Evolutionary conservation across 2,888 invertebrate genomes (phyloP).

Genomic region (Athetis lepigone): DNA sequence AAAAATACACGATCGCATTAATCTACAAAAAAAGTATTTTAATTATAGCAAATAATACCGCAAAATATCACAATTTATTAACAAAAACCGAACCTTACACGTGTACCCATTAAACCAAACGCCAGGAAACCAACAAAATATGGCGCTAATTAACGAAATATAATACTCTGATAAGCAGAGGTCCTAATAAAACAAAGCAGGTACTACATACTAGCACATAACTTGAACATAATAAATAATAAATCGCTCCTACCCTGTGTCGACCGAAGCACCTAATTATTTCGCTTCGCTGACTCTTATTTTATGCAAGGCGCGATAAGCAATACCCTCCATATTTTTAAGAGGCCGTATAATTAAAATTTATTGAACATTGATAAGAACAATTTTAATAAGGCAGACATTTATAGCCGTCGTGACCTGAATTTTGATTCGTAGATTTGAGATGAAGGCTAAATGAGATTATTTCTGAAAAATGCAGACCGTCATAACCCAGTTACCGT

Average conservation of each 20-base stretch:
- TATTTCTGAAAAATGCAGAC: no score
- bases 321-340: conserved; percentile 52
- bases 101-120: conserved; percentile 6
- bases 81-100: background rate
- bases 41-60: no score
- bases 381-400: conserved; percentile 38
- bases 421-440: background rate
- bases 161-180: conserved; percentile 41
- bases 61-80: background rate
- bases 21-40: no score
- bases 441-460: background rate
- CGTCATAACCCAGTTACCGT: no score
- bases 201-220: conserved; percentile 17
- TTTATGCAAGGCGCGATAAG: conserved; percentile 43
- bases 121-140: conserved; percentile 24
- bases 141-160: conserved; percentile 42
- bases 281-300: conserved; percentile 50
- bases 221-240: conserved; percentile 48
- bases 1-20: no score
- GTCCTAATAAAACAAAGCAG: conserved; percentile 34
- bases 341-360: conserved; percentile 43
- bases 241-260: conserved; percentile 29
- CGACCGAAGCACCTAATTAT: conserved; percentile 54
- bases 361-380: conserved; percentile 46
- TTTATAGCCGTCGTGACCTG: conserved; percentile 26